phyloP scores from a whole-genome alignment of 2,113 vertebrate genomes.

The Tupaia tana region DNA sequence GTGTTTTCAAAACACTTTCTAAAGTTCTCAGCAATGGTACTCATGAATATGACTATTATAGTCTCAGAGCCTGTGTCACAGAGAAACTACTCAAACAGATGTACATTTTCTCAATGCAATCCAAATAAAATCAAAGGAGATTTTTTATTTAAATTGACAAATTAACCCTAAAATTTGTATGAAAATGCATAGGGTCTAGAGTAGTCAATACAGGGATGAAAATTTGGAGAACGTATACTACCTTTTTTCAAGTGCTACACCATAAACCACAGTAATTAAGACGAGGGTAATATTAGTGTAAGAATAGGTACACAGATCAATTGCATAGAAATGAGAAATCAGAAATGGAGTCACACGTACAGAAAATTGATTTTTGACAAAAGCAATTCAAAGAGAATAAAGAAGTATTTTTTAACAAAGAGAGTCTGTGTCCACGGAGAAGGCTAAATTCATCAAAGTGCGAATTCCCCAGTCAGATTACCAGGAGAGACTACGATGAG shows the following conservation, averaged over 20 bases:
- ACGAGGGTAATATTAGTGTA: background rate
- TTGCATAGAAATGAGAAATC: background rate
- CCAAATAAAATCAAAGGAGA: background rate
- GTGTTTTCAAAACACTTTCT: background rate
- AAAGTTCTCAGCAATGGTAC: background rate
- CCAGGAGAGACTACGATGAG: background rate
- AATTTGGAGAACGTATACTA: background rate
- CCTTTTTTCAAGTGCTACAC: background rate
- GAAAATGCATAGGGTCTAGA: background rate
- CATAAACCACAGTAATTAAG: background rate
- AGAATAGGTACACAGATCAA: background rate
- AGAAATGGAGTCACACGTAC: background rate
- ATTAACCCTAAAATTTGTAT: background rate
- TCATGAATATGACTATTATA: background rate
- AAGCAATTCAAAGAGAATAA: conserved; percentile 9
- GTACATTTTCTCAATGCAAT: background rate
- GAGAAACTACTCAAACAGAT: background rate
- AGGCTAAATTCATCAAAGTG: background rate
- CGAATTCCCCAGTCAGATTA: background rate
- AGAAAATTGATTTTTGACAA: background rate
- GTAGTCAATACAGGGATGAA: background rate
- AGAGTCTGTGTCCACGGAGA: background rate
- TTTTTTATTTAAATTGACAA: background rate
- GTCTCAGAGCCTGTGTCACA: background rate
- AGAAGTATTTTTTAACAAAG: background rate